Evolutionary conservation across 2,113 vertebrate species (phyloP), one percentile per base, ranked within the genome.

Genomic region (Thalassarche chlororhynchos): DNA sequence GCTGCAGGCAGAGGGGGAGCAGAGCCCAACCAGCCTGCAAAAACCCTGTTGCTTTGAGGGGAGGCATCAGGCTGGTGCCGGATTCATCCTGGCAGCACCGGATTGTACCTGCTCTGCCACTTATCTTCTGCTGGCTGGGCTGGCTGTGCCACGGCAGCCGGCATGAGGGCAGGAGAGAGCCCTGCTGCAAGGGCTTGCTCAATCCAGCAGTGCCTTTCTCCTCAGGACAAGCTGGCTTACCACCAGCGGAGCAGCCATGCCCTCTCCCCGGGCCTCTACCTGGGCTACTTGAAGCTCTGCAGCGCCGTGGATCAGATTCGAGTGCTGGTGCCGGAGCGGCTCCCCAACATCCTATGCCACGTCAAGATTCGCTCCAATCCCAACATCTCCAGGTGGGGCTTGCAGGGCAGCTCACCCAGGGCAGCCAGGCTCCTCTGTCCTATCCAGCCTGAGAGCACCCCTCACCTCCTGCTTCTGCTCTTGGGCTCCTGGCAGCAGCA

Each of bases 261-360:
- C 47, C 95, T 99, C 75, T 77, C 98, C 42, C 98, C 99, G 0
- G 99, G 99, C 20, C 98, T 99, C 36, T 99, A 99, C 96, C 97
- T 99, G 97, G 99, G 99, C 76, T 99, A 99, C 91, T 94, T 99
- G 97, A 99, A 99, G 98, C 98, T 99, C 57, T 99, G 98, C 86
- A 99, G 99, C 5, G 99, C 99, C 0, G 99, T 99, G 95, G 99
- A 99, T 91, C 99, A 99, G 97, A 99, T 99, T 87, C 98, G 99
- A 93, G 99, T 98, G 17, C 97, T 99, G 93, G 99, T 99, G 79
- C 99, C 99, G 0, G 99, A 99, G 97, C 98, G 95, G 89, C 98
- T 99, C 47, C 99, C 99, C 92, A 99, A 99, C 70, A 98, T 99
- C 87, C 98, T 99, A 52, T 99, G 99, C 95, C 99, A 99, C 14